Base-by-base conservation (phyloP, 2,888 invertebrate species). In the Hydrotaea cyrtoneurina region DNA sequence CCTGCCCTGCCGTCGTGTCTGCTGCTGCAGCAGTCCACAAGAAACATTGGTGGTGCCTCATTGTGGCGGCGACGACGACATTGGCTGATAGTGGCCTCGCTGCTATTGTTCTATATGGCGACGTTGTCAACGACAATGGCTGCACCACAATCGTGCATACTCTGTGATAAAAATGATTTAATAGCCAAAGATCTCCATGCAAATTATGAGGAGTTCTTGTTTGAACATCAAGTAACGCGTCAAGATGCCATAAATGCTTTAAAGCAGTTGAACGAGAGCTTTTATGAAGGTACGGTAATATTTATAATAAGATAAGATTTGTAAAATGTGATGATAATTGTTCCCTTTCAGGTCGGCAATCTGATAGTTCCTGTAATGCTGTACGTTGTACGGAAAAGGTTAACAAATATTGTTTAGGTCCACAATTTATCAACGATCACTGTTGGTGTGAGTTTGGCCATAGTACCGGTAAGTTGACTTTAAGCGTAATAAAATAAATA, bases 361-460 rank as follows among this genome's bases (percentile, higher is more conserved):
- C 86, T 13, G 88, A 88, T 69, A 89, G 88, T 75, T 89, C 89
- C 75, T 92, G 92, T 86, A 89, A 88, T 66, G 88, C 89, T 3
- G 87, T 90, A 11, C 75, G 88, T 17, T 92, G 92, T 83, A 88
- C 89, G 15, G 59, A 88, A 23, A 88, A 88, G 46, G 88, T 90
- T 23, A 87, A 89, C 86, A 90, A 89, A 84, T 92, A 92, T 86
- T 92, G 92, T 82, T 85, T 90, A 17, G 90, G 92, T 62, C 85
- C 89, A 21, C 89, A 92, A 85, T 91, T 92, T 80, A 88, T 93
- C 19, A 92, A 92, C 75, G 92, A 92, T 88, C 92, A 92, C 86
- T 92, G 92, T 85, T 92, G 91, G 90, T 92, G 92, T 86, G 93
- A 92, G 85, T 88, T 91, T 86, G 90, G 91, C 31, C 92, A 92